phyloP scores from a whole-genome alignment of 2,888 invertebrate species.

The Acronicta aceris region DNA sequence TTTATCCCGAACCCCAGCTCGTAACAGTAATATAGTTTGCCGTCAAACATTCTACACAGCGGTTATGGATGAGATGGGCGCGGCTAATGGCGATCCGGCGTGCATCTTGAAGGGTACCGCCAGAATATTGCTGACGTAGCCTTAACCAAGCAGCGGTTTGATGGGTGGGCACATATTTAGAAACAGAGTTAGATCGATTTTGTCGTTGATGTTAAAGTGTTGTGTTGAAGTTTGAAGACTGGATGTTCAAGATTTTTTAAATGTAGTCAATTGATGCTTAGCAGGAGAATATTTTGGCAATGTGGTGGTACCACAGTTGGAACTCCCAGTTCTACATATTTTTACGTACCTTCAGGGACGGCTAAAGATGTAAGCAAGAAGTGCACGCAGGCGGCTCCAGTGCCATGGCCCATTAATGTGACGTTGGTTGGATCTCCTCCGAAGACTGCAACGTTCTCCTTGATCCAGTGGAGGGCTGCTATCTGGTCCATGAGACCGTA shows the following conservation, averaged over 20 bases:
- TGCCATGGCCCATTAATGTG: conserved; percentile 98
- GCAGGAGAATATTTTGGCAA: too few species aligned
- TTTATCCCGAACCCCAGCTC: too few species aligned
- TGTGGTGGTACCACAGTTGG: too few species aligned
- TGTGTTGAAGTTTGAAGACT: too few species aligned
- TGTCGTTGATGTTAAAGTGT: neutral
- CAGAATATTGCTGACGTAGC: conserved; percentile 32
- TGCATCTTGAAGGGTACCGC: conserved; percentile 28
- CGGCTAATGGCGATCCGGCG: conserved; percentile 38
- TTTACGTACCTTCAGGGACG: conserved; percentile 96
- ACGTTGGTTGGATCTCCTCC: conserved; percentile 98
- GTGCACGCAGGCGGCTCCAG: conserved; percentile 98
- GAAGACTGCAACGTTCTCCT: conserved; percentile 98
- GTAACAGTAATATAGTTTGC: conserved; percentile 24
- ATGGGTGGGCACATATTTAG: conserved; percentile 30
- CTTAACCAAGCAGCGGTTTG: conserved; percentile 2
- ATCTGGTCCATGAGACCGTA: conserved; percentile 99
- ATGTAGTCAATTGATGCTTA: too few species aligned
- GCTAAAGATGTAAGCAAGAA: conserved; percentile 98
- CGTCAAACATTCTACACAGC: conserved; percentile 38
- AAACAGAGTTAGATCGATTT: neutral
- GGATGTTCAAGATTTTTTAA: too few species aligned
- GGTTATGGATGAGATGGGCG: conserved; percentile 34
- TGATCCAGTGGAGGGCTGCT: conserved; percentile 98
- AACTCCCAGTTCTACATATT: too few species aligned